Percentiles rank a stretch among this genome's conserved stretches.
Conservation (phyloP, 1,140 invertebrate genomes). For the Kradibia gibbosae region DNA sequence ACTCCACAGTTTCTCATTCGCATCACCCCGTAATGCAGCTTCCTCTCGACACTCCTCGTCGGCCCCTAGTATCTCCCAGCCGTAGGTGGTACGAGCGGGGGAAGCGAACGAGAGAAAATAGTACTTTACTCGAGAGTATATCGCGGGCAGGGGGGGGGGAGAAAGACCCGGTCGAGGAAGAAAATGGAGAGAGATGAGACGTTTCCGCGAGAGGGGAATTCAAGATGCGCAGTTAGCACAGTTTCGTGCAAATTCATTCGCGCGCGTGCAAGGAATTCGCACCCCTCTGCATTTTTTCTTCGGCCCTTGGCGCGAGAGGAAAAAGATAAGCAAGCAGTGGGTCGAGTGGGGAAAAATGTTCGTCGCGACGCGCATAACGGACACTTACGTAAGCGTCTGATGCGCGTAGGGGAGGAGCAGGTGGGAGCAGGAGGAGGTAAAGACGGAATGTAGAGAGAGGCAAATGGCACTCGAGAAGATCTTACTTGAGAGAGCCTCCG, state of each 20-base stretch:
- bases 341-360: background rate
- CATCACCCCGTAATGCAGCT: background rate
- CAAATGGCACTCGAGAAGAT: conserved; percentile 40
- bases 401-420: conserved; percentile 28
- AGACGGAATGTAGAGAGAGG: conserved; percentile 45
- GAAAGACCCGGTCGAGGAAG: background rate
- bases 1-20: background rate
- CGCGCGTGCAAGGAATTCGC: conserved; percentile 12
- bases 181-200: background rate
- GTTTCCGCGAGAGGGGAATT: background rate
- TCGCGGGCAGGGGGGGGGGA: conserved; percentile 47
- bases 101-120: conserved; percentile 24
- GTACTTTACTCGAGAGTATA: conserved; percentile 63
- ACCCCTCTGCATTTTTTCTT: background rate
- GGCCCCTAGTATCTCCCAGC: background rate
- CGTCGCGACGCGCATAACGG: conserved; percentile 23
- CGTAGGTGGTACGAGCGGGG: background rate
- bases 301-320: background rate
- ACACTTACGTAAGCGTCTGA: conserved; percentile 37
- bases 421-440: background rate
- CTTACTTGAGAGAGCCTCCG: conserved; percentile 21
- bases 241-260: conserved; percentile 23
- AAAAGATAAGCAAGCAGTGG: conserved; percentile 1
- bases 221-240: conserved; percentile 15
- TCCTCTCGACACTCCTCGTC: conserved; percentile 2